These are phyloP conservation scores for Mionectes olivaceus DNA, from an alignment of 2,797 vertebrate genomes.

Conservation along the genomic window DNA sequence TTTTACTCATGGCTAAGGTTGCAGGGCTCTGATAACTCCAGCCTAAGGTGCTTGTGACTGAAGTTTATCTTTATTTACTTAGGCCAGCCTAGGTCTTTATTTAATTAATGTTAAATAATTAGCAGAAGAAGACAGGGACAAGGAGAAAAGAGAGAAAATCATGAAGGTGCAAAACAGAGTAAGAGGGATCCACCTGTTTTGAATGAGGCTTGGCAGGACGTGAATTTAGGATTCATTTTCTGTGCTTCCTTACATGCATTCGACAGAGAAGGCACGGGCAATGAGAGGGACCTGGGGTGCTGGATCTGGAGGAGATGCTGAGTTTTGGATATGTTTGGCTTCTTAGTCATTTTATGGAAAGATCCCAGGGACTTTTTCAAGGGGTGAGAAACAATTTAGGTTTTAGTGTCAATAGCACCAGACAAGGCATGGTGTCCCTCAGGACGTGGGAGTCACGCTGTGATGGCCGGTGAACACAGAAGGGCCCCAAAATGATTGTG, in stretches of 20 bases:
- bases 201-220: neutral
- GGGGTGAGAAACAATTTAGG: neutral
- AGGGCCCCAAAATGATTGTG: neutral
- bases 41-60: neutral
- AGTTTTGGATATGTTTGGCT: neutral
- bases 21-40: neutral
- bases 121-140: neutral
- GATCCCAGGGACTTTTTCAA: neutral
- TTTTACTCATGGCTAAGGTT: neutral
- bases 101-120: neutral
- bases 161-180: neutral
- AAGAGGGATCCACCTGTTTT: neutral
- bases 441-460: rapidly evolving
- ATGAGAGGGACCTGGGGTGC: neutral
- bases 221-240: neutral
- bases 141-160: neutral
- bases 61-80: neutral
- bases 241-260: neutral
- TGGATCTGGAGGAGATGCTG: neutral
- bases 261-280: neutral
- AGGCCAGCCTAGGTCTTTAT: neutral
- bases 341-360: neutral
- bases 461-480: rapidly evolving
- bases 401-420: neutral
- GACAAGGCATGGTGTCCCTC: neutral